Percentiles rank a stretch among this genome's conserved stretches.
phyloP scores from a whole-genome alignment of 2,888 invertebrate species.

The Adelphocoris suturalis region DNA sequence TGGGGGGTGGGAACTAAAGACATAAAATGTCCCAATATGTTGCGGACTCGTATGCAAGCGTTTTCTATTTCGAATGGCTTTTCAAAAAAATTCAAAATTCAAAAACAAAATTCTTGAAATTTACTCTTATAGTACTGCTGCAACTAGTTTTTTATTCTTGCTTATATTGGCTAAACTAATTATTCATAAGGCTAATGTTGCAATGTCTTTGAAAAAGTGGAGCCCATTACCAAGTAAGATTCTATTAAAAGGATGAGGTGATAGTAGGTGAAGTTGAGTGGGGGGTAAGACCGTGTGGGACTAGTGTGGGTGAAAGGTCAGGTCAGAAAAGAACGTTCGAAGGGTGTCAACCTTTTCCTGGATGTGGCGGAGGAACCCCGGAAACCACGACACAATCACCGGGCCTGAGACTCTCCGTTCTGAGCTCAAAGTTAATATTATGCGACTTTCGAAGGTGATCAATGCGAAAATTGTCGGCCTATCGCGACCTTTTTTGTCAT shows the following conservation, averaged over 20 bases:
- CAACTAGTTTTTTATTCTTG: too few relatives aligned
- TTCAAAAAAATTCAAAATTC: too few relatives aligned
- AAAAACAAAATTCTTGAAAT: too few relatives aligned
- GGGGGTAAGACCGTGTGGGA: conserved; percentile 32
- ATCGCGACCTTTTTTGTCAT: background rate
- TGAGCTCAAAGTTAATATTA: background rate
- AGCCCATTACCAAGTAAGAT: conserved; percentile 13
- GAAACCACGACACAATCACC: background rate
- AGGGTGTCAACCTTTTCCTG: conserved; percentile 51
- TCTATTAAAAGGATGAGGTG: conserved; percentile 5
- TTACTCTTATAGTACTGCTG: too few relatives aligned
- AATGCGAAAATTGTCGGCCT: background rate
- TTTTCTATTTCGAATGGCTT: too few relatives aligned
- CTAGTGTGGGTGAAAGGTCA: conserved; percentile 50
- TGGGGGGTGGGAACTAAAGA: too few relatives aligned
- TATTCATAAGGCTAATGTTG: too few relatives aligned
- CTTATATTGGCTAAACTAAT: too few relatives aligned
- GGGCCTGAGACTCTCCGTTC: background rate
- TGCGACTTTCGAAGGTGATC: conserved; percentile 39
- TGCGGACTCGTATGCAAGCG: too few relatives aligned
- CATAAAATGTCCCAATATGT: too few relatives aligned
- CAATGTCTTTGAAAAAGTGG: background rate
- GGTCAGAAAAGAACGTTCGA: conserved; percentile 11
- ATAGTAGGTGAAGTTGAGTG: conserved; percentile 14
- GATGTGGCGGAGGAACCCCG: background rate